Base-by-base conservation (phyloP, 2,797 vertebrate genomes). In the Pelochelys cantorii region DNA sequence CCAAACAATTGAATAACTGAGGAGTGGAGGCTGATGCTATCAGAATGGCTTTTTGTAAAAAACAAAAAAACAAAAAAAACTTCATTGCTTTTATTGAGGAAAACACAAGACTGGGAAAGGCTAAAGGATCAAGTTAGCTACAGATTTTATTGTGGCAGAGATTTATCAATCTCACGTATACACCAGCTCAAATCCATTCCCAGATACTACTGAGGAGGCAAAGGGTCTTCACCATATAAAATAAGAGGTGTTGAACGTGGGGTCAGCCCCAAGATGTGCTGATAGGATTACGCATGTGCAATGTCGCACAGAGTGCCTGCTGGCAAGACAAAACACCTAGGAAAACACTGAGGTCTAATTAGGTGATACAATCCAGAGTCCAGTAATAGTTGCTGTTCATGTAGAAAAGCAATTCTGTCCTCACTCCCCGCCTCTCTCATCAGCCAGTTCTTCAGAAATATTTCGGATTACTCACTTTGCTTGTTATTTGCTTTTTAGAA, bases 1-100 rank as follows among this genome's bases (percentile, higher is more conserved):
- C 75, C 75, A 86, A 96, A 97, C 94, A 95, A 96, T 91, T 91
- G 91, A 91, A 89, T 89, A 86, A 93, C 80, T 89, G 82, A 96
- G 92, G 90, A 90, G 83, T 85, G 93, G 68, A 93, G 14, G 31
- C 85, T 77, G 37, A 23, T 31, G 57, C 25, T 86, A 81, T 79
- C 84, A 55, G 29, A 93, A 57, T 23, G 13, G 22, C n/a, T 25
- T 22, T 60, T 54, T 54, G 53, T 54, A 48, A 91, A 29, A 68
- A n/a, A 11, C 42, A 42, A 42, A 42, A 42, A 42, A 37, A 37
- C 37, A 42, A 42, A 42, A 37, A 52, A 77, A 48, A 15, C 11
- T 15, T 82, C 1, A 0, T 85, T 88, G 59, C 29, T 95, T 91
- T 92, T 7, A 68, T 20, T 48, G 54, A 11, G 29, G 71, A 91